phyloP scores from a whole-genome alignment of 2,888 invertebrate genomes.

The Endotricha flammealis region DNA sequence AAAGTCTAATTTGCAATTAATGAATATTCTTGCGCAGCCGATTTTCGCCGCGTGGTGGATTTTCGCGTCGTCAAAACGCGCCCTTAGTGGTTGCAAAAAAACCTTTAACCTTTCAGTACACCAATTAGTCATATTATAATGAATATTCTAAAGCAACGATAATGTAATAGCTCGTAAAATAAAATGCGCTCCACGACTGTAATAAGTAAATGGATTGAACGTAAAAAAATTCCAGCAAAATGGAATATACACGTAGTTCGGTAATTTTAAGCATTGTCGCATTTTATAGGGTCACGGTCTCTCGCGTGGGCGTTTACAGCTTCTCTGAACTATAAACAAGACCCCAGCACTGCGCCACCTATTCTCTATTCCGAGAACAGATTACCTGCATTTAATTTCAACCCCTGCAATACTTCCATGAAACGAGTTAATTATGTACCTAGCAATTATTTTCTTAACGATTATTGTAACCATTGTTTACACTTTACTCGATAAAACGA shows the following conservation, averaged over 20 bases:
- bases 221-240: conserved; percentile 30
- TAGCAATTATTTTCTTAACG: not conserved
- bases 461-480: not conserved
- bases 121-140: too few species aligned
- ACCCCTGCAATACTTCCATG: conserved; percentile 14
- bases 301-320: conserved; percentile 42
- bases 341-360: conserved; percentile 26
- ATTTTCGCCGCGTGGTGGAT: too few species aligned
- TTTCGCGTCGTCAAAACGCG: too few species aligned
- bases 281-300: conserved; percentile 28
- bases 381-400: conserved; percentile 42
- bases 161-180: conserved; percentile 1
- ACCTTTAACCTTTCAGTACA: too few species aligned
- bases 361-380: conserved; percentile 40
- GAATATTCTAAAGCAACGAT: not conserved
- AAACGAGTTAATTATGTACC: conserved; percentile 7
- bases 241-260: conserved; percentile 20
- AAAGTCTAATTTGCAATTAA: too few species aligned
- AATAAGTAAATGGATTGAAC: conserved; percentile 30
- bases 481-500: too few species aligned
- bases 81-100: too few species aligned
- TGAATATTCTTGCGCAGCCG: too few species aligned
- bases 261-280: conserved; percentile 29
- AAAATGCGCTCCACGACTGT: not conserved
- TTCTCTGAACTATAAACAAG: conserved; percentile 37